Evolutionary conservation across 2,888 invertebrate genomes (phyloP), one percentile per base, ranked within the genome.

Genomic region (Cryptus viduatorius): DNA sequence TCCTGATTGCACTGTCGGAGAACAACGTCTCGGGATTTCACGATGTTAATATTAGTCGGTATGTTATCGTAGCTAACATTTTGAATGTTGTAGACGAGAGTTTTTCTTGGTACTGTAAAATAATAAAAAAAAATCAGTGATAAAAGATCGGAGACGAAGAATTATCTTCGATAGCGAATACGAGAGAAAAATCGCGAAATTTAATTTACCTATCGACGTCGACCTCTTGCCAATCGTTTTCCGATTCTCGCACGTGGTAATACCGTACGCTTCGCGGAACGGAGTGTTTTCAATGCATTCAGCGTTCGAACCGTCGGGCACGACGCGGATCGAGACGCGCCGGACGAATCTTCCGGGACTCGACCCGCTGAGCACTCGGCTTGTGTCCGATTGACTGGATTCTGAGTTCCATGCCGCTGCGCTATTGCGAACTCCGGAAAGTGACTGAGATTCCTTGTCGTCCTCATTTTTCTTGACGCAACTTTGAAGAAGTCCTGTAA

Each of bases 1-100:
- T 94, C 94, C 94, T 97, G 97, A 86, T 94, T 94, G 93, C 97
- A 97, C 94, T 95, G 95, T 90, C 95, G 95, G 86, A 97, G 94
- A 64, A 94, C 94, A 59, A 95, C 92, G 82, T 95, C 94, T 83
- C 91, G 92, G n/a, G 78, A 72, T 65, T 64, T 79, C n/a, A 48
- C 53, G 68, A 19, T 77, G 37, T 37, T 59, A 10, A 77, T 44
- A 46, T 31, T 10, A 72, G 86, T 86, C 31, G 86, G 83, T 24
- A 86, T 56, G 42, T 48, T 37, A 19, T 69, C 46, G 56, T 12
- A 73, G 56, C 24, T 14, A 12, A 80, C 72, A 64, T 84, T 72
- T 50, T 84, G 81, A 19, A 86, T 68, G 72, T 87, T 83, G 69
- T 85, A 82, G 31, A 48, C 68, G 0, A 84, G 67, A 61, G 86